Evolutionary conservation across 1,140 invertebrate genomes (phyloP).

Genomic region (Holcopasites calliopsidis): DNA sequence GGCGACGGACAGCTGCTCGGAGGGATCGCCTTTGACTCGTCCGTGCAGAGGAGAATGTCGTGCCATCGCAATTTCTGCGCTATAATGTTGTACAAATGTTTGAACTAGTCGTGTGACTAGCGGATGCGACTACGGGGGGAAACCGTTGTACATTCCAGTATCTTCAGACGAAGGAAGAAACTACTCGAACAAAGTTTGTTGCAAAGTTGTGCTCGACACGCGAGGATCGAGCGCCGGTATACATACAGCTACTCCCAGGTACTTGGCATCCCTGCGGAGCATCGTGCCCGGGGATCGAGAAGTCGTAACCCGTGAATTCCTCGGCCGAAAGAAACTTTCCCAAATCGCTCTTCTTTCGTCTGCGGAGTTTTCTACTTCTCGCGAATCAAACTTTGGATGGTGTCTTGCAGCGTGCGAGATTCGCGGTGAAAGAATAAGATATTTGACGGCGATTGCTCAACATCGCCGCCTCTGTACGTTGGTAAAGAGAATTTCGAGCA

Average conservation of each 20-base stretch:
- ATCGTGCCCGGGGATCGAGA: conserved; percentile 17
- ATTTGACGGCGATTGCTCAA: no score
- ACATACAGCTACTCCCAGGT: conserved; percentile 15
- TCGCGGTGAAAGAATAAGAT: no score
- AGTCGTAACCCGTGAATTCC: conserved; percentile 27
- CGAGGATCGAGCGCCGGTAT: conserved; percentile 25
- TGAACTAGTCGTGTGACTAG: no score
- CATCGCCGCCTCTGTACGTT: no score
- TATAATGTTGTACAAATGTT: no score
- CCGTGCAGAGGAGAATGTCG: no score
- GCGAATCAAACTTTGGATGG: not conserved
- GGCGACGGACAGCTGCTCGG: conserved; percentile 55
- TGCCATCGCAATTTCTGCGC: no score
- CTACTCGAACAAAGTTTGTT: conserved; percentile 38
- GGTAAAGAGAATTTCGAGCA: no score
- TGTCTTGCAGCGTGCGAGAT: no score
- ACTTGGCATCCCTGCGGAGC: not conserved
- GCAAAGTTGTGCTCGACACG: conserved; percentile 10
- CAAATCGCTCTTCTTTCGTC: not conserved
- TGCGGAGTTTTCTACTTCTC: not conserved
- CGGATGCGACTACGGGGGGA: not conserved
- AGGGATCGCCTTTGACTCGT: conserved; percentile 44
- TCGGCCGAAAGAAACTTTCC: not conserved
- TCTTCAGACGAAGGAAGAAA: conserved; percentile 43
- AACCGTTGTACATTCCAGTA: conserved; percentile 30